Conservation (phyloP, 2,888 invertebrate genomes). For the Prenolepis imparis region DNA sequence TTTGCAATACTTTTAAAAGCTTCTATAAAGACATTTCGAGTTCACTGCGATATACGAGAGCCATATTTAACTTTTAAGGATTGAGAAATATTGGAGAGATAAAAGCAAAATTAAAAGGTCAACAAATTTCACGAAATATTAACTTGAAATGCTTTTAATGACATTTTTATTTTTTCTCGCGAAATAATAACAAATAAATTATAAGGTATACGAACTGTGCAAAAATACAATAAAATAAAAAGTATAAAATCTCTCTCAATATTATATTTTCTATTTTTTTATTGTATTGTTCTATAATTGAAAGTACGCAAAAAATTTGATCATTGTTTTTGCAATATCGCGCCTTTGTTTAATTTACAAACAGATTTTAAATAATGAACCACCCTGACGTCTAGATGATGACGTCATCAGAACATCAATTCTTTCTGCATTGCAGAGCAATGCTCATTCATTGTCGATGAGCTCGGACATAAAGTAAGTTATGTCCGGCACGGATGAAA, state of each 20-base stretch:
- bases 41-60: not conserved
- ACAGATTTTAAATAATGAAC: not conserved
- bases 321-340: not conserved
- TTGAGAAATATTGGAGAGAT: not conserved
- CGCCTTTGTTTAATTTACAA: not conserved
- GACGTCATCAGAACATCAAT: constrained; percentile 12
- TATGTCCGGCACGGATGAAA: constrained; percentile 23
- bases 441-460: constrained; percentile 41
- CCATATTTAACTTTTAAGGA: not conserved
- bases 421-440: not conserved
- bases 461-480: constrained; percentile 12
- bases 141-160: not conserved
- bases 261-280: not conserved
- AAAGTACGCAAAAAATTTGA: not conserved
- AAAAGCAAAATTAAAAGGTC: not conserved
- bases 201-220: not conserved
- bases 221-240: too few species aligned
- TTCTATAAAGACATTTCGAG: constrained; percentile 5
- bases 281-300: not conserved
- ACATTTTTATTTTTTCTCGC: not conserved
- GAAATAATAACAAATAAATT: not conserved
- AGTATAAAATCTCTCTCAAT: not conserved
- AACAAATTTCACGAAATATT: not conserved
- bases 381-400: not conserved
- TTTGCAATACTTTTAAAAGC: constrained; percentile 29